phyloP scores from a whole-genome alignment of 2,888 invertebrate species.

The Nesidiocoris tenuis region DNA sequence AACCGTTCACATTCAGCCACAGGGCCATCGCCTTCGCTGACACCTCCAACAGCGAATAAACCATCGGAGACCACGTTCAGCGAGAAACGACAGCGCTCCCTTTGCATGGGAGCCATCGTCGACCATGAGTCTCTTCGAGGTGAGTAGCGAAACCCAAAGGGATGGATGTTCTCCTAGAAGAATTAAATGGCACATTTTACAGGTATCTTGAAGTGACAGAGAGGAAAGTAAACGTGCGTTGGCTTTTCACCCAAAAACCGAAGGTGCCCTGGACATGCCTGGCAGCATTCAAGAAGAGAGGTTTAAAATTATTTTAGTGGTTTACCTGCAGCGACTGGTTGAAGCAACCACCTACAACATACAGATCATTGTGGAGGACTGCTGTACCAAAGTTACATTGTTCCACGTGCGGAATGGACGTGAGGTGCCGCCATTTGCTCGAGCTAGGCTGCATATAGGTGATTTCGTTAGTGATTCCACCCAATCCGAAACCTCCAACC shows the following conservation, averaged over 20 bases:
- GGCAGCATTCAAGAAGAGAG: no score
- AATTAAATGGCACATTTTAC: no score
- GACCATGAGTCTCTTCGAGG: slow-evolving; percentile 66
- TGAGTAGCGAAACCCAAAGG: slow-evolving; percentile 68
- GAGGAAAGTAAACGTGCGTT: no score
- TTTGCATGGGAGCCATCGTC: slow-evolving; percentile 66
- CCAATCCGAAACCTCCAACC: slow-evolving; percentile 67
- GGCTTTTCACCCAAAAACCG: no score
- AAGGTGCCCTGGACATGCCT: no score
- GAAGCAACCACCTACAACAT: slow-evolving; percentile 70
- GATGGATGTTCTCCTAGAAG: slow-evolving; percentile 66
- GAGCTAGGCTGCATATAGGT: slow-evolving; percentile 63
- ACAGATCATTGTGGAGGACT: slow-evolving; percentile 67
- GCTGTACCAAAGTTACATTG: slow-evolving; percentile 72
- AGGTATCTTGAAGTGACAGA: no score
- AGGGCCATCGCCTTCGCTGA: slow-evolving; percentile 60
- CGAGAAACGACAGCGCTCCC: slow-evolving; percentile 67
- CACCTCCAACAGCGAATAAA: slow-evolving; percentile 67
- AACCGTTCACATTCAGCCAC: slow-evolving; percentile 49
- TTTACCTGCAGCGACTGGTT: slow-evolving; percentile 63
- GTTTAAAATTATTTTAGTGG: no score
- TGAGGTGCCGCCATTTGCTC: slow-evolving; percentile 65
- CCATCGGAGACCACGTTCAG: slow-evolving; percentile 60
- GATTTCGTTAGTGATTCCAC: slow-evolving; percentile 68
- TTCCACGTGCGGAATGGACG: slow-evolving; percentile 70